Evolutionary conservation across 2,113 vertebrate genomes (phyloP).

Genomic region (Pangasianodon gigas): DNA sequence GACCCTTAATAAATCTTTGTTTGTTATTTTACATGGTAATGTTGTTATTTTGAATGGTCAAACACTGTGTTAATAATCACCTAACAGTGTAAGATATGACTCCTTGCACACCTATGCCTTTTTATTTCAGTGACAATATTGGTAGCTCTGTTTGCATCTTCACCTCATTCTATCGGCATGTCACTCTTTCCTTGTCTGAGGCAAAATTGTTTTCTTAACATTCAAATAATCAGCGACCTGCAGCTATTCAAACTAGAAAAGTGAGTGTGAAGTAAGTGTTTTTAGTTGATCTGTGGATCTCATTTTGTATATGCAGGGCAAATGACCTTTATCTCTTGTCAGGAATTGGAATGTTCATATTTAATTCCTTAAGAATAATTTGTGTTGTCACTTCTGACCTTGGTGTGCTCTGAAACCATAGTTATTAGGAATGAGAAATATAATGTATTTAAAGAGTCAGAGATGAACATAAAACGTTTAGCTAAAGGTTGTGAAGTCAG

Average conservation of each 20-base stretch:
- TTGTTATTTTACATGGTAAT: not conserved
- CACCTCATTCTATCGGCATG: constrained; percentile 17
- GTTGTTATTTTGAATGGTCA: not conserved
- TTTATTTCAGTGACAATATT: not conserved
- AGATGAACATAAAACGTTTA: not conserved
- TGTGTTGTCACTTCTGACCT: constrained; percentile 20
- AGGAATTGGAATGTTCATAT: constrained; percentile 55
- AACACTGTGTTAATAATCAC: not conserved
- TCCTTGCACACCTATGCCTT: not conserved
- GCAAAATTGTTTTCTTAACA: constrained; percentile 46
- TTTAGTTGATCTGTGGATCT: constrained; percentile 54
- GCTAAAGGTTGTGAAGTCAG: not conserved
- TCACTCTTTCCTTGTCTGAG: constrained; percentile 35
- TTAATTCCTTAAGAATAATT: constrained; percentile 48
- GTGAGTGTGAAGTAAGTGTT: constrained; percentile 53
- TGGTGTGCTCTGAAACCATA: not conserved
- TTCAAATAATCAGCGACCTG: constrained; percentile 36
- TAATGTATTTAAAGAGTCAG: not conserved
- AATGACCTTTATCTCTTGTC: constrained; percentile 51
- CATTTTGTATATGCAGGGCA: constrained; percentile 43
- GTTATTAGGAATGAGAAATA: not conserved
- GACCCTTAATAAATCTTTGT: not conserved
- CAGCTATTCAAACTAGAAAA: constrained; percentile 43
- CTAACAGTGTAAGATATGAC: not conserved
- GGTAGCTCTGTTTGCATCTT: constrained; percentile 36